phyloP scores from a whole-genome alignment of 2,888 invertebrate genomes.

The Thymelicus lineola region DNA sequence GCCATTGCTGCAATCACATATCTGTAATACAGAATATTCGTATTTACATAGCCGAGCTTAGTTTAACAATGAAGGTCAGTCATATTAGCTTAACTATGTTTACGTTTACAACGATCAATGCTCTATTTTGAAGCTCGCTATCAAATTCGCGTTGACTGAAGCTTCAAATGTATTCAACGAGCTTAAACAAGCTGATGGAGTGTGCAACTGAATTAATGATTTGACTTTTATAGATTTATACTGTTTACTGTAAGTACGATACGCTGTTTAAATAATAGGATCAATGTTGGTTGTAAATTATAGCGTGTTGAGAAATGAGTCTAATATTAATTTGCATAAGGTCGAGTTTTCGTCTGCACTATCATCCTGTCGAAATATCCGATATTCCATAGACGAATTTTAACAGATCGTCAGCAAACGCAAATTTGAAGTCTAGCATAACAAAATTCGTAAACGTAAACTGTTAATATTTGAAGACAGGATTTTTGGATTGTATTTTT shows the following conservation, averaged over 20 bases:
- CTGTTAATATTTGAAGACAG: too few species aligned
- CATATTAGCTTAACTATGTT: constrained; percentile 13
- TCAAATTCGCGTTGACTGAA: constrained; percentile 1
- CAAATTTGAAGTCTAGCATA: too few species aligned
- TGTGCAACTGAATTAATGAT: constrained; percentile 21
- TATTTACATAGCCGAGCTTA: constrained; percentile 10
- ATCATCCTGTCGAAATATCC: too few species aligned
- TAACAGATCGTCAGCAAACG: too few species aligned
- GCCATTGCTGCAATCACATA: constrained; percentile 9
- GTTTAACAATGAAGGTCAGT: constrained; percentile 20
- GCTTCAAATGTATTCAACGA: constrained; percentile 5
- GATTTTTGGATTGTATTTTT: too few species aligned
- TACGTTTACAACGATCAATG: constrained; percentile 8
- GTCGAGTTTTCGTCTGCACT: not conserved
- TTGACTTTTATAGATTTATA: constrained; percentile 8
- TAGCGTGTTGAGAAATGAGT: not conserved
- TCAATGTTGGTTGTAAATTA: not conserved
- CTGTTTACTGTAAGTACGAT: not conserved
- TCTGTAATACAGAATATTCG: constrained; percentile 16
- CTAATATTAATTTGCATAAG: not conserved
- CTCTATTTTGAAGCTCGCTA: constrained; percentile 12
- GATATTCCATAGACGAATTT: too few species aligned
- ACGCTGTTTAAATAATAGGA: not conserved
- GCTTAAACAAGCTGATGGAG: constrained; percentile 12
- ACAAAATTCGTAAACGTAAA: too few species aligned